Percentiles rank a stretch among this genome's conserved stretches.
Conservation (phyloP, 2,797 vertebrate genomes). For the Lerista edwardsae region DNA sequence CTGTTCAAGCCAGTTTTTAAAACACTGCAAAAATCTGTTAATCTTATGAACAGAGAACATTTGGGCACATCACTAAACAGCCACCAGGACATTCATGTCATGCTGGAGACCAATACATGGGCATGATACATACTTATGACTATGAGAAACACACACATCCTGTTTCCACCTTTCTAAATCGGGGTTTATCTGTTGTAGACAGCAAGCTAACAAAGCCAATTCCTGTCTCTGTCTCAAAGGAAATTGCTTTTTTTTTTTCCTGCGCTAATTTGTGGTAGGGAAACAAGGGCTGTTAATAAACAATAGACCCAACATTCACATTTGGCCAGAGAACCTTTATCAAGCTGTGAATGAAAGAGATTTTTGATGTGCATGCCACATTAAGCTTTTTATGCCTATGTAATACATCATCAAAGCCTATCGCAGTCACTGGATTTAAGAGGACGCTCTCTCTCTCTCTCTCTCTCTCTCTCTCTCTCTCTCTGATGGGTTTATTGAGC, state of each 20-base stretch:
- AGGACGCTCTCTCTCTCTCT: conserved; percentile 25
- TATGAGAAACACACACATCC: background rate
- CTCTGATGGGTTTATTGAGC: conserved; percentile 30
- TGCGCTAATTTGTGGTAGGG: background rate
- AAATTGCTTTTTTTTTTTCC: conserved; percentile 3
- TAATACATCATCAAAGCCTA: conserved; percentile 60
- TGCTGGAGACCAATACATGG: background rate
- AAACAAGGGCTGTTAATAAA: conserved; percentile 27
- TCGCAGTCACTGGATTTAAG: conserved; percentile 35
- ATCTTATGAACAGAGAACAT: background rate
- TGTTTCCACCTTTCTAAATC: conserved; percentile 30
- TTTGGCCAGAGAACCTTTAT: conserved; percentile 49
- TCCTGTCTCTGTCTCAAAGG: background rate
- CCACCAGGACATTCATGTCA: background rate
- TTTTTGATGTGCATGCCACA: conserved; percentile 56
- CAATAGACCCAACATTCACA: background rate
- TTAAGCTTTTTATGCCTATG: conserved; percentile 56
- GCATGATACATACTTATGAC: background rate
- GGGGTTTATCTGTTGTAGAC: conserved; percentile 10
- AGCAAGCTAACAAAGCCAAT: background rate
- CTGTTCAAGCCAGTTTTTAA: background rate
- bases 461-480: no score
- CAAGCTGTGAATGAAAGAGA: conserved; percentile 50
- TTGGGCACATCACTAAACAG: background rate
- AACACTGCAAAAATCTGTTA: background rate